phyloP scores from a whole-genome alignment of 1,140 invertebrate species.

The Pinna nobilis region DNA sequence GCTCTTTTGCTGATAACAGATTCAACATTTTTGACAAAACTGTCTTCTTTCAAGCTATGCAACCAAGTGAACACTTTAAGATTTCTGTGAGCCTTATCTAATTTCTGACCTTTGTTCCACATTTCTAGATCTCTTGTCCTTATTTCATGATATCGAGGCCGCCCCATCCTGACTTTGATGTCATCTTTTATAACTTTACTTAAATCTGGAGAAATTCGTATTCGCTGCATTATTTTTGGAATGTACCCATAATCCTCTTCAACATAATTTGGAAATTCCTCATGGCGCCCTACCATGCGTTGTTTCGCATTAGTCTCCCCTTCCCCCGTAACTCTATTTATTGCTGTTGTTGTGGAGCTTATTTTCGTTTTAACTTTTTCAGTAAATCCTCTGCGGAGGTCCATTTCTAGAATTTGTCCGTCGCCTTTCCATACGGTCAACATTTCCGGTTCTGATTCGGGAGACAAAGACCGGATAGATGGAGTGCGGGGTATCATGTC shows the following conservation, averaged over 20 bases:
- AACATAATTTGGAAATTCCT: slow-evolving; percentile 53
- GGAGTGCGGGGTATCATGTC: slow-evolving; percentile 29
- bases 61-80: slow-evolving; percentile 68
- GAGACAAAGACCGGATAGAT: slow-evolving; percentile 7
- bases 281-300: slow-evolving; percentile 34
- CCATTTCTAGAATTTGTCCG: slow-evolving; percentile 56
- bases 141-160: slow-evolving; percentile 66
- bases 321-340: slow-evolving; percentile 56
- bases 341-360: slow-evolving; percentile 47
- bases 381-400: slow-evolving; percentile 59
- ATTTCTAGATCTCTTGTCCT: slow-evolving; percentile 48
- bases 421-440: slow-evolving; percentile 61
- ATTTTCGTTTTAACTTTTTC: slow-evolving; percentile 56
- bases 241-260: slow-evolving; percentile 51
- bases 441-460: slow-evolving; percentile 22
- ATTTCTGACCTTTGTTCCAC: slow-evolving; percentile 57
- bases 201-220: slow-evolving; percentile 64
- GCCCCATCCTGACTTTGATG: slow-evolving; percentile 64
- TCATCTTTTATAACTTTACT: slow-evolving; percentile 61
- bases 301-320: slow-evolving; percentile 55
- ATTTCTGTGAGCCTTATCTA: slow-evolving; percentile 59
- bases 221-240: slow-evolving; percentile 57
- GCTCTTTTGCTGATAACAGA: slow-evolving; percentile 35
- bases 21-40: slow-evolving; percentile 45
- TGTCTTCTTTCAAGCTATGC: slow-evolving; percentile 56